Evolutionary conservation across 2,888 invertebrate species (phyloP), one percentile per base, ranked within the genome.

Genomic region (Acleris cristana): DNA sequence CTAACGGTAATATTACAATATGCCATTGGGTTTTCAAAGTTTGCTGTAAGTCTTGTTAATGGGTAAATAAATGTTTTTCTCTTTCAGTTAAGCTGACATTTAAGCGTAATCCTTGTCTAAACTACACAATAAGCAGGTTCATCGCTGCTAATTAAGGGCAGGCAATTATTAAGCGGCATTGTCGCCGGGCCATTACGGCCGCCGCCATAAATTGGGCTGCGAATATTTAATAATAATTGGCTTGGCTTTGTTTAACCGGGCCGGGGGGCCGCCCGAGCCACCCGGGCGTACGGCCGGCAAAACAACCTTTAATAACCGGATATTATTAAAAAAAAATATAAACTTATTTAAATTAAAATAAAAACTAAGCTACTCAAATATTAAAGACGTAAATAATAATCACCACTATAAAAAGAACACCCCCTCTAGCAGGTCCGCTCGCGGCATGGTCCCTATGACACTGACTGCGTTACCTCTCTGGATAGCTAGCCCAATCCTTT

Each of bases 201-300:
- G 65, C 72, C 72, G 76, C 75, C 75, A 76, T 82, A 80, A 83
- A 83, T 81, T 80, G 79, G 72, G 71, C 76, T 71, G 75, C 77
- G 81, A 83, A 83, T 85, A 83, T 84, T 84, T 85, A 84, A 85
- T 85, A 84, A 85, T 85, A 88, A 74, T 74, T 74, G 73, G 73
- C 71, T 74, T 67, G 70, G 64, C 73, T 74, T 74, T 74, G 73
- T 74, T 74, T 89, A 90, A 88, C 82, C 80, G 85, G 74, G 71
- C 82, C 79, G 84, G 73, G 72, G 69, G 73, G 67, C 64, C 73
- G 73, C 74, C 56, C 56, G 44, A 7, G 40, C 34, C 52, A 12
- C 21, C n/a, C 56, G 21, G 12, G 8, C 44, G 84, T 83, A 89
- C 69, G 16, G 87, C 57, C 61, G 70, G 82, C 79, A 83, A 12